Conservation (phyloP, 2,113 vertebrate species). For the Ceyx melanurus region DNA sequence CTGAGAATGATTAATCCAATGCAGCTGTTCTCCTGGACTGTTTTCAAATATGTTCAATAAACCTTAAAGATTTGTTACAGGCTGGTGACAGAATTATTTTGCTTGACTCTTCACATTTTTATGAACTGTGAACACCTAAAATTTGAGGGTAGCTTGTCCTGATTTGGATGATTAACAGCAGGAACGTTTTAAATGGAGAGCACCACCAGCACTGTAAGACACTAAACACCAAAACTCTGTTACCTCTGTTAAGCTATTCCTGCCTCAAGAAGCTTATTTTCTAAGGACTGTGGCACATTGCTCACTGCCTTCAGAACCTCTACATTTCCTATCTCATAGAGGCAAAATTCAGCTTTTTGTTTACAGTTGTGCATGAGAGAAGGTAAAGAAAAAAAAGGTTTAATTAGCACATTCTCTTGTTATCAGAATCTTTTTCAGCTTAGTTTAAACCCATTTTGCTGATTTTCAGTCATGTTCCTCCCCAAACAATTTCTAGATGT, state of each 20-base stretch:
- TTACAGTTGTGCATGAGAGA: neutral
- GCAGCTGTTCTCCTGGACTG: slow-evolving; percentile 52
- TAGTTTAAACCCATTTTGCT: neutral
- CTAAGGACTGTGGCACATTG: neutral
- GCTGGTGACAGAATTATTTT: slow-evolving; percentile 31
- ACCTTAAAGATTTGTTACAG: slow-evolving; percentile 39
- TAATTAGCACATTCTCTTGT: neutral
- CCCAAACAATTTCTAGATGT: neutral
- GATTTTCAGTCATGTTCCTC: neutral
- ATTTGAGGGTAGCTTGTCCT: neutral
- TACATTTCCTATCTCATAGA: neutral
- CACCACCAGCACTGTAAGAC: neutral
- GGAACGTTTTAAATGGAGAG: neutral
- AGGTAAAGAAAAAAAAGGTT: neutral
- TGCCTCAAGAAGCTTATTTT: neutral
- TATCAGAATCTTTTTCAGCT: neutral
- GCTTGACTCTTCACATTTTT: slow-evolving; percentile 15
- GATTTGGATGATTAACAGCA: slow-evolving; percentile 14
- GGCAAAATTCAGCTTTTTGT: neutral
- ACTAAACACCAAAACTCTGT: neutral
- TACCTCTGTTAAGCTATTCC: neutral
- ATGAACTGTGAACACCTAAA: slow-evolving; percentile 38
- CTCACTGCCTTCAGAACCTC: neutral
- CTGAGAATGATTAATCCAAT: slow-evolving; percentile 22
- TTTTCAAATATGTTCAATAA: slow-evolving; percentile 54